Evolutionary conservation across 2,888 invertebrate species (phyloP), one percentile per base, ranked within the genome.

Genomic region (Sarcophaga rosellei): DNA sequence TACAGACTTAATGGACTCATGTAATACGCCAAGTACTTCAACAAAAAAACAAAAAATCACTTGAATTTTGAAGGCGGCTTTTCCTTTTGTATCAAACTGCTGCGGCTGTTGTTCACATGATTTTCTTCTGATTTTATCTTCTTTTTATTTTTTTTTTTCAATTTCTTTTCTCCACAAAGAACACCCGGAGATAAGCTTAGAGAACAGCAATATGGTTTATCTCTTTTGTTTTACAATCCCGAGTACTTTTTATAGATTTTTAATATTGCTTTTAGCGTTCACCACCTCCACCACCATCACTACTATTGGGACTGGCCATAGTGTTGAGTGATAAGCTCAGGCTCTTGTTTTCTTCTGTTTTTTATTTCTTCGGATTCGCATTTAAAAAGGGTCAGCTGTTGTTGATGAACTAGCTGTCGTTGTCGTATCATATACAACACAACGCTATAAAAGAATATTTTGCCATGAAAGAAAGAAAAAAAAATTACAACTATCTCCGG

Each of bases 311-410:
- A 17, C 53, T 53, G 53, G 17, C 53, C 53, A 53, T 12, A 15
- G 61, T 61, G 21, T 59, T 72, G 44, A 63, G 45, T 72, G 72
- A 80, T 80, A 80, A 80, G 80, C 72, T 72, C 8, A 10, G 35
- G 35, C 8, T 35, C 35, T 35, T 35, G 35, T 10, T 35, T 35
- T 35, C 8, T 35, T 69, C 66, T 63, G 53, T n/a, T 57, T 25
- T 47, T 20, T 66, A 5, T 25, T 12, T 77, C 20, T 61, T 61
- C 35, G 23, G 44, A 73, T 73, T 66, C 44, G 65, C 57, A 80
- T 23, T 53, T 70, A 68, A 78, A 78, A 83, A 73, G 74, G 79
- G 79, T 75, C 84, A 79, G 74, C 70, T 17, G 74, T 75, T 75
- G 20, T 20, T 11, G 65, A 75, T 79, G 70, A 84, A 84, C 84